These are phyloP conservation scores for Odontothrips loti DNA, from an alignment of 2,888 invertebrate species.

Conservation along the genomic window DNA sequence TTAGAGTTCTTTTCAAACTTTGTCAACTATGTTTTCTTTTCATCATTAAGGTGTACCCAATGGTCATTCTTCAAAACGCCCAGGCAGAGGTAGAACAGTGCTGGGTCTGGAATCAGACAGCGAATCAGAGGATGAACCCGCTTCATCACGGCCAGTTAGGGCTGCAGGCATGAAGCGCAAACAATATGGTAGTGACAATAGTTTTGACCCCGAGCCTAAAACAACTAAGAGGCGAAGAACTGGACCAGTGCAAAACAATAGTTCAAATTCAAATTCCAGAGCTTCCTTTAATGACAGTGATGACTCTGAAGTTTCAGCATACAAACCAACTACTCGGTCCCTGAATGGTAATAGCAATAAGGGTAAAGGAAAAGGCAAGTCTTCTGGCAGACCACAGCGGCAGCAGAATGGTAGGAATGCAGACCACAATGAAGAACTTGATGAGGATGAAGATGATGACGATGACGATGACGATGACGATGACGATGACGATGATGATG, in stretches of 20 bases:
- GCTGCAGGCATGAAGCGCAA: not conserved
- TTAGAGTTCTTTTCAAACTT: not conserved
- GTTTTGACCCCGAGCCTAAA: not conserved
- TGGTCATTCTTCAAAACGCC: not conserved
- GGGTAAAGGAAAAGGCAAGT: not conserved
- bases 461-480: conserved; percentile 40
- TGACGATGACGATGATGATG: conserved; percentile 36
- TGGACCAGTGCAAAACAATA: not conserved
- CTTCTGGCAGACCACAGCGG: not conserved
- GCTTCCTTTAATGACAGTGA: conserved; percentile 10
- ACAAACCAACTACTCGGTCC: conserved; percentile 39
- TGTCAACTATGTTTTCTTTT: not conserved
- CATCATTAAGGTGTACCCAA: not conserved
- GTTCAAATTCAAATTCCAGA: not conserved
- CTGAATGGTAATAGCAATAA: conserved; percentile 43
- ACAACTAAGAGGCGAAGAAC: not conserved
- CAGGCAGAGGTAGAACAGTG: too few species aligned
- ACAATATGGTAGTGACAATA: not conserved
- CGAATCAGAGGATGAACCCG: not conserved
- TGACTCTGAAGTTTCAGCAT: not conserved
- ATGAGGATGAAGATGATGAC: conserved; percentile 42
- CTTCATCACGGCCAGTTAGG: not conserved
- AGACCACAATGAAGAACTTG: conserved; percentile 43
- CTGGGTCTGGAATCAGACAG: too few species aligned
- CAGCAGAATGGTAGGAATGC: conserved; percentile 38